Evolutionary conservation across 2,797 vertebrate species (phyloP).

Genomic region (Neoniphon sammara): DNA sequence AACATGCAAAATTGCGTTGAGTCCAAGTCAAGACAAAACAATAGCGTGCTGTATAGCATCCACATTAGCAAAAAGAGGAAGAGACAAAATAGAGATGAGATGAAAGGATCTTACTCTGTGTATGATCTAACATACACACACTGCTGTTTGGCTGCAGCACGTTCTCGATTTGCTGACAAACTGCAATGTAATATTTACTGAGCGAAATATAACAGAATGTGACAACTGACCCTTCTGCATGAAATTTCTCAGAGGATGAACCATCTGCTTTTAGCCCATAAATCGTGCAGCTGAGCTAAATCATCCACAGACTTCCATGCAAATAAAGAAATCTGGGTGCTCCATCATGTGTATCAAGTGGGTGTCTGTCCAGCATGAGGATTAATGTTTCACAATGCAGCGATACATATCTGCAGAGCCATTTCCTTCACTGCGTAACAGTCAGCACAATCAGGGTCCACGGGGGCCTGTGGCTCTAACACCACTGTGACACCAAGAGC

Average conservation of each 20-base stretch:
- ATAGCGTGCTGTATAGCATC: slow-evolving; percentile 31
- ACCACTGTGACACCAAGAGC: slow-evolving; percentile 40
- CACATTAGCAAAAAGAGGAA: slow-evolving; percentile 10
- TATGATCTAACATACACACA: not conserved
- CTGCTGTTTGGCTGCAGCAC: not conserved
- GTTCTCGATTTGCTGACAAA: not conserved
- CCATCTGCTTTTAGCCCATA: slow-evolving; percentile 1
- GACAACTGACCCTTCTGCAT: too few species aligned
- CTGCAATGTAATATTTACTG: not conserved
- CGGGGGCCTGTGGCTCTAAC: slow-evolving; percentile 53
- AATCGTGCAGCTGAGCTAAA: not conserved
- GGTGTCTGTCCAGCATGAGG: slow-evolving; percentile 38
- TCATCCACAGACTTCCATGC: slow-evolving; percentile 1
- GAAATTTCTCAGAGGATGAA: not conserved
- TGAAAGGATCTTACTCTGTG: not conserved
- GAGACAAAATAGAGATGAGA: not conserved
- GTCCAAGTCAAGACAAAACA: slow-evolving; percentile 11
- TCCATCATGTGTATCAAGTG: slow-evolving; percentile 42
- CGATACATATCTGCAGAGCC: slow-evolving; percentile 60
- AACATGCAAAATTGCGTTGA: slow-evolving; percentile 37
- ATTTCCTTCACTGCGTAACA: slow-evolving; percentile 56
- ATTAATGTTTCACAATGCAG: slow-evolving; percentile 60
- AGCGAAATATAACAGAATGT: too few species aligned
- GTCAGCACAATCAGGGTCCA: slow-evolving; percentile 66
- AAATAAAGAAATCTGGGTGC: not conserved